These are phyloP conservation scores for Mareca strepera DNA, from an alignment of 2,797 vertebrate species.

Conservation along the genomic window DNA sequence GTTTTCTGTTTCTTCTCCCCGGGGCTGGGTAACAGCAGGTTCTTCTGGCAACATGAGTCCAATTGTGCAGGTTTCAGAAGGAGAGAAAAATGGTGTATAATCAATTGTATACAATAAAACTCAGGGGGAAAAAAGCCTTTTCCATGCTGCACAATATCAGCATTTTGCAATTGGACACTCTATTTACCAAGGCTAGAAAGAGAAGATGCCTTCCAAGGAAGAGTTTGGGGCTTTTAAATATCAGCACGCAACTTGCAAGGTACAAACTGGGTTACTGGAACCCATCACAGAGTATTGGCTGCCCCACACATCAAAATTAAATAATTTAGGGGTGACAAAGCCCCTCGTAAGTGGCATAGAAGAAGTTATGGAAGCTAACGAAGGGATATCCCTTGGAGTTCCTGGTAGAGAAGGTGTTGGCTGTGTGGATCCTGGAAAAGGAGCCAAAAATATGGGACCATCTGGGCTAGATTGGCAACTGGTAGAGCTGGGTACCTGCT, in stretches of 20 bases:
- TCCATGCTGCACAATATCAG: slow-evolving; percentile 68
- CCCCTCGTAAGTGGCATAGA: neutral
- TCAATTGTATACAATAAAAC: slow-evolving; percentile 68
- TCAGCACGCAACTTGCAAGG: neutral
- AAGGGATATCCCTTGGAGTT: neutral
- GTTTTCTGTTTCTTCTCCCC: slow-evolving; percentile 59
- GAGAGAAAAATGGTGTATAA: slow-evolving; percentile 70
- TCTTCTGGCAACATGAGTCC: slow-evolving; percentile 68
- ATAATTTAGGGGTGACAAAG: neutral
- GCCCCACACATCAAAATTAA: neutral
- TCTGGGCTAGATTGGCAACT: neutral
- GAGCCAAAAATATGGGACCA: neutral
- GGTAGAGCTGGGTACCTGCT: neutral
- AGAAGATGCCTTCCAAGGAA: slow-evolving; percentile 40
- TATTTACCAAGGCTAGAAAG: slow-evolving; percentile 38
- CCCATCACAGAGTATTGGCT: neutral
- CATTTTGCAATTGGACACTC: slow-evolving; percentile 65
- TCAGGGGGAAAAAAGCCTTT: slow-evolving; percentile 66
- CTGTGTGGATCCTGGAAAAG: neutral
- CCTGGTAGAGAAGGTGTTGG: too few relatives aligned
- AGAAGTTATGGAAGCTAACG: neutral
- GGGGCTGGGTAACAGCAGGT: slow-evolving; percentile 71
- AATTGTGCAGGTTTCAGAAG: slow-evolving; percentile 73
- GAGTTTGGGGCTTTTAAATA: neutral
- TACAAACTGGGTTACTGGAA: neutral